These are phyloP conservation scores for Rhodinocichla rosea DNA, from an alignment of 2,113 vertebrate species.

Conservation along the genomic window DNA sequence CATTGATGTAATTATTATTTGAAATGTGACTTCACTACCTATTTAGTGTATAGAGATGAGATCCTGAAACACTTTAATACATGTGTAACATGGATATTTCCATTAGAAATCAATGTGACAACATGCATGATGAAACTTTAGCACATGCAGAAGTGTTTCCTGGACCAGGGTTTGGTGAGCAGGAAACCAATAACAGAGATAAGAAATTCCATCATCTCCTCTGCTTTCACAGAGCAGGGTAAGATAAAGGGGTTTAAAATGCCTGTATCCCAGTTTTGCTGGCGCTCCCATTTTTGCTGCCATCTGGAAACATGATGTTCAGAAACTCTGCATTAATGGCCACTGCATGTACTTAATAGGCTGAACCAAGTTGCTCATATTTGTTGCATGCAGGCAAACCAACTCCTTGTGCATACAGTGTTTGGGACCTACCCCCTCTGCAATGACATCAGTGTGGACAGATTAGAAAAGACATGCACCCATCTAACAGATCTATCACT, in stretches of 20 bases:
- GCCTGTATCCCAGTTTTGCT: slow-evolving; percentile 27
- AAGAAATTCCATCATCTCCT: slow-evolving; percentile 45
- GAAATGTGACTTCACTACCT: background rate
- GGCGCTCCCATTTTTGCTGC: background rate
- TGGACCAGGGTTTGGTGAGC: background rate
- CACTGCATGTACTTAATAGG: background rate
- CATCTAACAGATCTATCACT: background rate
- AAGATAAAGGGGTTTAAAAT: slow-evolving; percentile 39
- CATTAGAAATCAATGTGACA: slow-evolving; percentile 31
- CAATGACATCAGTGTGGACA: background rate
- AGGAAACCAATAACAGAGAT: slow-evolving; percentile 41
- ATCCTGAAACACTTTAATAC: background rate
- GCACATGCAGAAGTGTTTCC: slow-evolving; percentile 36
- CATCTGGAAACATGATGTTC: slow-evolving; percentile 63
- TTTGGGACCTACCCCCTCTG: background rate
- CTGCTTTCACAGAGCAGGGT: background rate
- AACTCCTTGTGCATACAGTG: background rate
- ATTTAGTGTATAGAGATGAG: background rate
- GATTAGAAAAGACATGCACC: background rate
- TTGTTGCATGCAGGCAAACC: background rate
- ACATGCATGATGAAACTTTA: slow-evolving; percentile 41
- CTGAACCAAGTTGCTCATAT: background rate
- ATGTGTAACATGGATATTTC: slow-evolving; percentile 13
- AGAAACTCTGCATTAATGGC: slow-evolving; percentile 21
- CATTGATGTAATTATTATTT: background rate